Conservation (phyloP, 2,113 vertebrate genomes). For the Vireo altiloquus region DNA sequence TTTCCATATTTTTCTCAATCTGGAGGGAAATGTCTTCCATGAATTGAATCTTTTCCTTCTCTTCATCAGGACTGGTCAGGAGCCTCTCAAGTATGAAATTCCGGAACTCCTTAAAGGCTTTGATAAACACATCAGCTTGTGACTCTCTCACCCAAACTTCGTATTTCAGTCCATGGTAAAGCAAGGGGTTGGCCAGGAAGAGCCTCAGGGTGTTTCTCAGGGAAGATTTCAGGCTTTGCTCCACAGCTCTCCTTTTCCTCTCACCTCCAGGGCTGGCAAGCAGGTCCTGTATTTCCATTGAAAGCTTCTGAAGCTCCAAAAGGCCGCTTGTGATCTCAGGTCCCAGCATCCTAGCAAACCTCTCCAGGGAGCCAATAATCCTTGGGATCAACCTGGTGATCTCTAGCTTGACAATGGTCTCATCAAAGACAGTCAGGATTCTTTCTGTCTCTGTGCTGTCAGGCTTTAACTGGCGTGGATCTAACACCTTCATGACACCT, state of each 20-base stretch:
- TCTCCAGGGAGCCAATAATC: background rate
- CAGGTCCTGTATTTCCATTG: background rate
- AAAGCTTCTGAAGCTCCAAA: background rate
- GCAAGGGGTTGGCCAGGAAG: constrained; percentile 43
- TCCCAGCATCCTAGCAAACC: background rate
- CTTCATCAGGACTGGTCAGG: constrained; percentile 70
- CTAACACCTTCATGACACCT: background rate
- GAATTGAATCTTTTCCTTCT: constrained; percentile 51
- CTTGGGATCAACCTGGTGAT: background rate
- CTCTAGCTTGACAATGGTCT: constrained; percentile 20
- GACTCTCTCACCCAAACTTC: background rate
- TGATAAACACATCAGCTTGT: constrained; percentile 53
- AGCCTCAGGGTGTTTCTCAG: constrained; percentile 64
- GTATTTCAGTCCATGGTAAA: background rate
- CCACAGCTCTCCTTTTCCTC: accelerated
- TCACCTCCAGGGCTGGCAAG: background rate
- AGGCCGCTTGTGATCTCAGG: constrained; percentile 2
- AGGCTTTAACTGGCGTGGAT: background rate
- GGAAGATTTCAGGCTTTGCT: background rate
- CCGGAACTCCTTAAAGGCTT: constrained; percentile 72
- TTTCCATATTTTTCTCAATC: constrained; percentile 41
- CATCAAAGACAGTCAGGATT: constrained; percentile 9
- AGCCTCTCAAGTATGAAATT: constrained; percentile 71
- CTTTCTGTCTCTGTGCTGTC: background rate
- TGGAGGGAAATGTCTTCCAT: constrained; percentile 39